Percentiles rank a stretch among this genome's conserved stretches.
These are phyloP conservation scores for Danio kyathit DNA, from an alignment of 2,797 vertebrate species.

Conservation along the genomic window DNA sequence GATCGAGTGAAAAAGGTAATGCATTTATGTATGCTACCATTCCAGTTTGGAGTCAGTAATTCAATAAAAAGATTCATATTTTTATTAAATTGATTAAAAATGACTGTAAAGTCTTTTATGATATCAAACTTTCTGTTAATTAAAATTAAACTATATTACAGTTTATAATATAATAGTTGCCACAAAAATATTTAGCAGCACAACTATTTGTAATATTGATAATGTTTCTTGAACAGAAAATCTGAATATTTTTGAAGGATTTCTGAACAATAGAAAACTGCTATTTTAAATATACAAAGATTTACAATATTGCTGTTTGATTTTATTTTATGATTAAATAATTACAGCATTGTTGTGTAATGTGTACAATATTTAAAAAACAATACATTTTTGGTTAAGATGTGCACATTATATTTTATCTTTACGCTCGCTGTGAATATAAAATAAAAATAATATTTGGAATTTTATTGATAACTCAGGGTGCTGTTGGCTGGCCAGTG, in stretches of 20 bases:
- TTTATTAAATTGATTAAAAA: background rate
- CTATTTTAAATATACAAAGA: background rate
- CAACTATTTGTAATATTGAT: no score
- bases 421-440: background rate
- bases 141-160: background rate
- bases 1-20: conserved; percentile 76
- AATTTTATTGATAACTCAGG: conserved; percentile 67
- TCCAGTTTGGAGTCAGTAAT: background rate
- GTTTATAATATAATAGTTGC: no score
- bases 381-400: no score
- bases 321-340: background rate
- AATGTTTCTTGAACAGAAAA: background rate
- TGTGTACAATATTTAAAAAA: no score
- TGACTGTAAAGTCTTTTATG: background rate
- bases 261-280: background rate
- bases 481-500: conserved; percentile 80
- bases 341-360: no score
- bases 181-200: background rate
- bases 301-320: background rate
- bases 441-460: background rate
- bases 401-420: background rate
- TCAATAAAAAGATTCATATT: background rate
- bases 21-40: background rate
- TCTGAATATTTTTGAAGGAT: background rate
- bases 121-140: background rate